These are phyloP conservation scores for Drosophila picticornis DNA, from an alignment of 2,888 invertebrate genomes.

Conservation along the genomic window DNA sequence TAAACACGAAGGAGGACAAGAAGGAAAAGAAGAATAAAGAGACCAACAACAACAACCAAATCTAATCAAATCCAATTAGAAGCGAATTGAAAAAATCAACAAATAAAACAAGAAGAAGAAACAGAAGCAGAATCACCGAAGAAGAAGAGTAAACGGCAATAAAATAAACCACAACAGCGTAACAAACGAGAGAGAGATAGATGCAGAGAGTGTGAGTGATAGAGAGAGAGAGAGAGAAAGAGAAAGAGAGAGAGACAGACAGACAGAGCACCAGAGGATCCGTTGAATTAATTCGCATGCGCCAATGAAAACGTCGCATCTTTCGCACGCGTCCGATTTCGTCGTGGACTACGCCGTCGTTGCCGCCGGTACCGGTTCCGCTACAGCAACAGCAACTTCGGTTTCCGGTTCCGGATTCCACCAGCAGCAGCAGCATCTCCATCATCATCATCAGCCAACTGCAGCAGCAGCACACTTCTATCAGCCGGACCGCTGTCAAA, in stretches of 20 bases:
- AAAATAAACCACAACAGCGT: slow-evolving; percentile 16
- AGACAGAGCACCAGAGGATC: slow-evolving; percentile 56
- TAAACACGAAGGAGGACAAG: slow-evolving; percentile 14
- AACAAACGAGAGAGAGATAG: not conserved
- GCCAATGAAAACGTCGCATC: slow-evolving; percentile 84
- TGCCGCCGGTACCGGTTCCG: slow-evolving; percentile 51
- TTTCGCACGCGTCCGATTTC: slow-evolving; percentile 79
- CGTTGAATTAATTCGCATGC: slow-evolving; percentile 70
- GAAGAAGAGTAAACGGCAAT: slow-evolving; percentile 10
- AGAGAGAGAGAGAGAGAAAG: slow-evolving; percentile 22
- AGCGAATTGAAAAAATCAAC: slow-evolving; percentile 40
- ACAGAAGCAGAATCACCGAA: slow-evolving; percentile 10
- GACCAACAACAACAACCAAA: slow-evolving; percentile 29
- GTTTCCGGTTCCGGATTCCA: slow-evolving; percentile 22
- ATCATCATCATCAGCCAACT: slow-evolving; percentile 25
- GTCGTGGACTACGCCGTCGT: slow-evolving; percentile 83
- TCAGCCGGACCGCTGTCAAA: slow-evolving; percentile 18
- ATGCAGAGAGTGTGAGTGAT: slow-evolving; percentile 1
- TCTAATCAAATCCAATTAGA: slow-evolving; percentile 58
- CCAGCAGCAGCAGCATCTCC: slow-evolving; percentile 33
- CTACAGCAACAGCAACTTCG: not conserved
- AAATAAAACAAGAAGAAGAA: slow-evolving; percentile 14
- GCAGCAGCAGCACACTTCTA: not conserved
- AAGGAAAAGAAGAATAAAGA: slow-evolving; percentile 33
- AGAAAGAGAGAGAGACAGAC: slow-evolving; percentile 18